phyloP scores from a whole-genome alignment of 2,113 vertebrate species.

The Oncorhynchus keta region DNA sequence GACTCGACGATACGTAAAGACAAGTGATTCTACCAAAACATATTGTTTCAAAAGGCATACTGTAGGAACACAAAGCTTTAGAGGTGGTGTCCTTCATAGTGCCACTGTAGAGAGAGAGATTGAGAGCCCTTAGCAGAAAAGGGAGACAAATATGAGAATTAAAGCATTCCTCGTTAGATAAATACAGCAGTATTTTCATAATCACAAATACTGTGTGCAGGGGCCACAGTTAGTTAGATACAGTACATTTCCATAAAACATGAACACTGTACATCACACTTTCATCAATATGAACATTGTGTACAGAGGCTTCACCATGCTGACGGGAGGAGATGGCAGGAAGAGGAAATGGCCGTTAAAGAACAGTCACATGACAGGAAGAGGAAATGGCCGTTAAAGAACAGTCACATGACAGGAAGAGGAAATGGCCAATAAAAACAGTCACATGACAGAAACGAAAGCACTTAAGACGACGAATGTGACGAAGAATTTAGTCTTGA shows the following conservation, averaged over 20 bases:
- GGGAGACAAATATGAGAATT: conserved; percentile 66
- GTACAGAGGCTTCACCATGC: conserved; percentile 84
- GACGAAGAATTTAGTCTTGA: conserved; percentile 81
- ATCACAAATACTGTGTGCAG: conserved; percentile 67
- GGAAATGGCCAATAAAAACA: conserved; percentile 74
- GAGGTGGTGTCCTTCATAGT: conserved; percentile 67
- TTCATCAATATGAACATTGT: conserved; percentile 76
- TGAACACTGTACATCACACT: conserved; percentile 72
- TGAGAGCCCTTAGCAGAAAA: conserved; percentile 76
- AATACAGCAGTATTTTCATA: conserved; percentile 55
- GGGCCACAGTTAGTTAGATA: conserved; percentile 57
- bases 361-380: conserved; percentile 76
- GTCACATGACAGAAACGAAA: conserved; percentile 76
- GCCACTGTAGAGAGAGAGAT: conserved; percentile 79
- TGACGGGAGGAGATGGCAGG: conserved; percentile 79
- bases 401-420: conserved; percentile 76
- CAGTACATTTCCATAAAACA: conserved; percentile 66
- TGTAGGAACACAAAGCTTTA: conserved; percentile 69
- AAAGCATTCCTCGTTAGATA: conserved; percentile 66
- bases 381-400: conserved; percentile 78
- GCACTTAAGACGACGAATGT: conserved; percentile 84
- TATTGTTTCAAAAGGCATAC: conserved; percentile 63
- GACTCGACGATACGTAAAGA: conserved; percentile 49
- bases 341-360: conserved; percentile 80
- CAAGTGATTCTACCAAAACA: conserved; percentile 50